phyloP scores from a whole-genome alignment of 1,140 invertebrate genomes.

The Drosophila willistoni region DNA sequence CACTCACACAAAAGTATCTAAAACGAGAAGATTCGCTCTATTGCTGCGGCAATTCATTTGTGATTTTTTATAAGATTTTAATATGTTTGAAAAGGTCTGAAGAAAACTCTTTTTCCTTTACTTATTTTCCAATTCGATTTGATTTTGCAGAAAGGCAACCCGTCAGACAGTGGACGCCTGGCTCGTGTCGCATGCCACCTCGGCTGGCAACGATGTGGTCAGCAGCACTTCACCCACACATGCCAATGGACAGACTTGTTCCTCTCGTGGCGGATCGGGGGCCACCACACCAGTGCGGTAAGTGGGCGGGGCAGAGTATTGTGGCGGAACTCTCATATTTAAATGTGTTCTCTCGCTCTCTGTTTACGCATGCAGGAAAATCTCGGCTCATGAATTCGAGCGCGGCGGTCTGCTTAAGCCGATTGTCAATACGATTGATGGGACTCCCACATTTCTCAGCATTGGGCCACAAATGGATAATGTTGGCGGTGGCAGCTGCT shows the following conservation, averaged over 20 bases:
- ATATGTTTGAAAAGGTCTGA: conserved; percentile 33
- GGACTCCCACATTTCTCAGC: conserved; percentile 94
- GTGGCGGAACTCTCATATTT: not conserved
- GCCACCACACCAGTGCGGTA: conserved; percentile 94
- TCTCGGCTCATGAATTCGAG: conserved; percentile 98
- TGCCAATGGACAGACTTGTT: conserved; percentile 82
- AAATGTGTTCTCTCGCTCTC: not conserved
- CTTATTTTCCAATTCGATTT: too few species aligned
- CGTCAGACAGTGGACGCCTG: conserved; percentile 95
- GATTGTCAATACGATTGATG: conserved; percentile 95
- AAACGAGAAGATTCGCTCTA: not conserved
- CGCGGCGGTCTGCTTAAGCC: conserved; percentile 94
- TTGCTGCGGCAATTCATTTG: conserved; percentile 52
- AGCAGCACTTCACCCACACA: conserved; percentile 86
- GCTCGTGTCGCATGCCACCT: conserved; percentile 93
- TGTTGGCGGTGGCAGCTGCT: conserved; percentile 55
- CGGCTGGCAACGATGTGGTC: conserved; percentile 84
- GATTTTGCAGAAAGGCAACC: conserved; percentile 91
- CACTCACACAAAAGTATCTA: not conserved
- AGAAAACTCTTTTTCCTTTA: not conserved
- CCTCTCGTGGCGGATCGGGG: conserved; percentile 88
- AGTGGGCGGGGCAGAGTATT: conserved; percentile 28
- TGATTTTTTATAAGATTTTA: conserved; percentile 63
- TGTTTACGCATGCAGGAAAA: conserved; percentile 87
- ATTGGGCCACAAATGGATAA: conserved; percentile 83